Base-by-base conservation (phyloP, 2,888 invertebrate species). In the Nyleta sp. region DNA sequence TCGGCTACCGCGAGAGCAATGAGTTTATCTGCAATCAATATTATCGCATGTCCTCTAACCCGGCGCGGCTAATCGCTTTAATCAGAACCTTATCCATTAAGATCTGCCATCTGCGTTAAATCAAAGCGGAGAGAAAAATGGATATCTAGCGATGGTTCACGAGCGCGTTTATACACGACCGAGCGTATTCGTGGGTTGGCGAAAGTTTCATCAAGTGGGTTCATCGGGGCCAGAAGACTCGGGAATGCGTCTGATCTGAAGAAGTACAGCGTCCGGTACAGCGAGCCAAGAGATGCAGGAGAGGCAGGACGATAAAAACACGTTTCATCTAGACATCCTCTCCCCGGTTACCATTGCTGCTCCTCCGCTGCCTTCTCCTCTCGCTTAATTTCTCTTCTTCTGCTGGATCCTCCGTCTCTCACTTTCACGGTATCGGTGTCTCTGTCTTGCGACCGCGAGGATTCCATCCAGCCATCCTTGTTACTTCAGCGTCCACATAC, bases 131-230 rank as follows among this genome's bases (percentile, higher is more conserved):
- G n/a, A 35, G 42, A 40, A 67, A 64, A 73, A 65, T 64, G 48
- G 5, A 64, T 46, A 55, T 48, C 53, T 31, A 67, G 35, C 24
- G 11, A 59, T 22, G 55, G 28, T 53, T 28, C 62, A 44, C 46
- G 53, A 46, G 60, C 35, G 31, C 53, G 67, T 67, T 73, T 64
- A 57, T 78, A 74, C 68, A 65, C 38, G 68, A 59, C 33, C 35
- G 24, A 55, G 24, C 31, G 28, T 64, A 44, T 50, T 59, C 62
- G 68, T 70, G 31, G 85, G 83, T 77, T 79, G 84, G 84, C 62
- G 74, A 82, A 84, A 84, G 87, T 87, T 89, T 87, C 88, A 88
- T 89, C 89, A 87, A 87, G 88, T 82, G 86, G 84, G 88, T 88
- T 89, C 87, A 87, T 89, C 88, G 88, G 84, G 88, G 87, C 87